Conservation (phyloP, 2,113 vertebrate species). For the Corythornis cristatus region DNA sequence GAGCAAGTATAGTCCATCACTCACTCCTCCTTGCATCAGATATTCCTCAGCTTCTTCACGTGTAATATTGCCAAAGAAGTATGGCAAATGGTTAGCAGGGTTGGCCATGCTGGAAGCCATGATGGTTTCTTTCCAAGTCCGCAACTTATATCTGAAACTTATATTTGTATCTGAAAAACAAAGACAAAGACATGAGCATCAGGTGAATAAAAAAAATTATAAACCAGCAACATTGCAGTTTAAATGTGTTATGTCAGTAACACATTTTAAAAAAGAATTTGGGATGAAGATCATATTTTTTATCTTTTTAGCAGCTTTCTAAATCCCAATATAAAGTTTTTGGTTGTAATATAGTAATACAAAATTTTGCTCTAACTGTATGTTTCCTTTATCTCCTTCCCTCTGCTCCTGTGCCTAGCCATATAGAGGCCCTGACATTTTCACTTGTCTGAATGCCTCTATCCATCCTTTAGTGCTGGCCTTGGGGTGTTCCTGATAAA, state of each 20-base stretch:
- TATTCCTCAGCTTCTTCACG: constrained; percentile 92
- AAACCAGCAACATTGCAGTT: not conserved
- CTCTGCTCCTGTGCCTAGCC: not conserved
- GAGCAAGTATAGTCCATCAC: constrained; percentile 86
- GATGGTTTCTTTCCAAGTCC: not conserved
- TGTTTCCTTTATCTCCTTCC: not conserved
- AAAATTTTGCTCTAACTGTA: not conserved
- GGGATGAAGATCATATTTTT: not conserved
- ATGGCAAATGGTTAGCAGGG: constrained; percentile 80
- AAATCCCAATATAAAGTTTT: not conserved
- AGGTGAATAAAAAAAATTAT: not conserved
- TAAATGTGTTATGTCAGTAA: accelerated
- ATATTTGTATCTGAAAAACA: not conserved
- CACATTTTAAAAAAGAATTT: not conserved
- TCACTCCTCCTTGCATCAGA: constrained; percentile 81
- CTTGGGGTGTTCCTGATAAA: not conserved
- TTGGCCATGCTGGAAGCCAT: constrained; percentile 74
- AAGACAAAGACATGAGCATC: not conserved
- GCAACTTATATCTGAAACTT: not conserved
- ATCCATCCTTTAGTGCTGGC: not conserved
- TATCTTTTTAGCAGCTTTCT: not conserved
- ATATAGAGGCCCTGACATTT: not conserved
- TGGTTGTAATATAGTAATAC: not conserved
- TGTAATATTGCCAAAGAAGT: constrained; percentile 96
- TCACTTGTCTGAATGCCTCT: not conserved